A percentile compares a stretch with the other conserved stretches of the same genome.
phyloP scores from a whole-genome alignment of 2,797 vertebrate species.

The Iguana delicatissima region DNA sequence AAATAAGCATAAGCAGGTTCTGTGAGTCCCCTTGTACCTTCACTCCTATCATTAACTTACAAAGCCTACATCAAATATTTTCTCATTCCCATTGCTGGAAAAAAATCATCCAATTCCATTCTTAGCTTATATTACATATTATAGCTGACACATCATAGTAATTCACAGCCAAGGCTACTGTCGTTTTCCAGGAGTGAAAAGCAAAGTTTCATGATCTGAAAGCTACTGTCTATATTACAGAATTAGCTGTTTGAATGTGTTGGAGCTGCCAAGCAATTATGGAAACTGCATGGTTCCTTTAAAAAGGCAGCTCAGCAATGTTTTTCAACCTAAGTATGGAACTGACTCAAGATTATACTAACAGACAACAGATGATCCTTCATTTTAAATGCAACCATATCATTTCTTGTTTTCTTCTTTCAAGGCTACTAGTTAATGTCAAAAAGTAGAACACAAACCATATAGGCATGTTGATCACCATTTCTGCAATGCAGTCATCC shows the following conservation, averaged over 20 bases:
- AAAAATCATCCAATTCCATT: conserved; percentile 64
- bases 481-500: background rate
- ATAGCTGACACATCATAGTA: conserved; percentile 75
- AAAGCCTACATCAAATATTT: conserved; percentile 67
- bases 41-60: conserved; percentile 56
- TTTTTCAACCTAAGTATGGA: background rate
- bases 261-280: conserved; percentile 64
- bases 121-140: conserved; percentile 65
- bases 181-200: conserved; percentile 59
- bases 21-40: conserved; percentile 26
- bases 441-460: background rate
- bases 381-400: background rate
- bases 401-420: background rate
- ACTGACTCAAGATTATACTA: background rate
- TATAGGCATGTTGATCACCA: background rate
- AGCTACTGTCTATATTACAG: conserved; percentile 60
- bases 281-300: conserved; percentile 49
- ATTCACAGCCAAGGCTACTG: conserved; percentile 72
- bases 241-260: conserved; percentile 65
- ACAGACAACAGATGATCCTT: background rate
- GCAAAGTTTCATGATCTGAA: conserved; percentile 59
- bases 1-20: conserved; percentile 57
- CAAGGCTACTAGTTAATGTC: background rate
- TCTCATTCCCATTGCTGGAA: conserved; percentile 67
- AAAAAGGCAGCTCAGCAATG: conserved; percentile 31